Evolutionary conservation across 2,113 vertebrate species (phyloP).

Genomic region (Melanotaenia duboulayi): DNA sequence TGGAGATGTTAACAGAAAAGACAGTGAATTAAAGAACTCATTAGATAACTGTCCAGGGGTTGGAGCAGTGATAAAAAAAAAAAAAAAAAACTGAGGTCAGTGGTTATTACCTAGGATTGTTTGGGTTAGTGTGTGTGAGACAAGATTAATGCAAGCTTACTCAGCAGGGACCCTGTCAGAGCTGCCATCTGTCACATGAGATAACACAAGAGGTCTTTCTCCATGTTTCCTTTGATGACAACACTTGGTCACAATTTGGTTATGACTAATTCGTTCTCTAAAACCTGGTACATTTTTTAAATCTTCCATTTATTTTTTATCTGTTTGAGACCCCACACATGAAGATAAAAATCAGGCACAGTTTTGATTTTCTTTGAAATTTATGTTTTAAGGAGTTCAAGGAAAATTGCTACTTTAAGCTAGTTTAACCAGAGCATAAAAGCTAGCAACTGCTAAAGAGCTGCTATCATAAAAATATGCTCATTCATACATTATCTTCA

Average conservation of each 20-base stretch:
- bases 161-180: conserved; percentile 33
- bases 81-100: not conserved
- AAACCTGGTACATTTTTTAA: too few relatives aligned
- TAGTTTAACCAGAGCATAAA: too few relatives aligned
- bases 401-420: too few relatives aligned
- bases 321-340: too few relatives aligned
- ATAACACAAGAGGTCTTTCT: conserved; percentile 41
- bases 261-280: conserved; percentile 54
- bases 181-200: conserved; percentile 28
- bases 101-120: conserved; percentile 52
- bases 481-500: too few relatives aligned
- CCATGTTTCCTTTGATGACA: conserved; percentile 19
- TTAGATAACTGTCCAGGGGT: conserved; percentile 57
- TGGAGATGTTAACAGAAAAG: conserved; percentile 59
- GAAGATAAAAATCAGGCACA: too few relatives aligned
- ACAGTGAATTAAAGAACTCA: conserved; percentile 73
- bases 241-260: conserved; percentile 29
- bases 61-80: not conserved
- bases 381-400: too few relatives aligned
- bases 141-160: conserved; percentile 74
- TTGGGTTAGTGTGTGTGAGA: conserved; percentile 41
- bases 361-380: too few relatives aligned
- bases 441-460: too few relatives aligned
- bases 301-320: too few relatives aligned
- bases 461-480: too few relatives aligned